Percentiles rank a stretch among this genome's conserved stretches.
Conservation (phyloP, 2,888 invertebrate genomes). For the Melinopterus prodromus region DNA sequence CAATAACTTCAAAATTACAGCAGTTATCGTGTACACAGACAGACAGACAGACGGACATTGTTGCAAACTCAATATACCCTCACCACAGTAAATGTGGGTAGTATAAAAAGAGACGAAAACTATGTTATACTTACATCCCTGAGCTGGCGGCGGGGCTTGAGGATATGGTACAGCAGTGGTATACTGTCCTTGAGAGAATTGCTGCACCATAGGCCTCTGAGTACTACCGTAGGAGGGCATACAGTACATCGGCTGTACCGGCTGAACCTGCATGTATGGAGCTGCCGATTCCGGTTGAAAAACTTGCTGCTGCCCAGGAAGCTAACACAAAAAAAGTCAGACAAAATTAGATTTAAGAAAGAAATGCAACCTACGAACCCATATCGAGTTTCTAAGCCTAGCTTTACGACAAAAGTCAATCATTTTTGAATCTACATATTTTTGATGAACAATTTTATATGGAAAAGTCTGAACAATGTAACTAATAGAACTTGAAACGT, state of each 20-base stretch:
- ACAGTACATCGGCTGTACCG: slow-evolving; percentile 38
- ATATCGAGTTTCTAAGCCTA: background rate
- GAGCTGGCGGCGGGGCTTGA: slow-evolving; percentile 31
- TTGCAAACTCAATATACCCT: too few species aligned
- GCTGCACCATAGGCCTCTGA: slow-evolving; percentile 33
- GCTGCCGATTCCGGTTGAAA: slow-evolving; percentile 40
- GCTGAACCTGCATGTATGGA: slow-evolving; percentile 40
- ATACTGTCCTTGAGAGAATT: slow-evolving; percentile 31
- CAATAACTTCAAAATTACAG: too few species aligned
- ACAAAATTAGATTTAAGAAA: background rate
- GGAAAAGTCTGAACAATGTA: too few species aligned
- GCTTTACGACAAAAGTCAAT: too few species aligned
- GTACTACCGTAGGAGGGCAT: slow-evolving; percentile 29
- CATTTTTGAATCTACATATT: too few species aligned
- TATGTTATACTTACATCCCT: slow-evolving; percentile 37
- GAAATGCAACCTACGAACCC: background rate
- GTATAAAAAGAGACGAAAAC: too few species aligned
- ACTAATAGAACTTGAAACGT: too few species aligned
- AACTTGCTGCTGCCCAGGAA: slow-evolving; percentile 41
- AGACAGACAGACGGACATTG: too few species aligned
- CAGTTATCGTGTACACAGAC: too few species aligned
- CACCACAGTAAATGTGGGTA: too few species aligned
- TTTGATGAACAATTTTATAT: too few species aligned
- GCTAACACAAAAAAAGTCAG: slow-evolving; percentile 24
- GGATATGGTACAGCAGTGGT: slow-evolving; percentile 28